Conservation (phyloP, 2,888 invertebrate species). For the Microplitis manilae region DNA sequence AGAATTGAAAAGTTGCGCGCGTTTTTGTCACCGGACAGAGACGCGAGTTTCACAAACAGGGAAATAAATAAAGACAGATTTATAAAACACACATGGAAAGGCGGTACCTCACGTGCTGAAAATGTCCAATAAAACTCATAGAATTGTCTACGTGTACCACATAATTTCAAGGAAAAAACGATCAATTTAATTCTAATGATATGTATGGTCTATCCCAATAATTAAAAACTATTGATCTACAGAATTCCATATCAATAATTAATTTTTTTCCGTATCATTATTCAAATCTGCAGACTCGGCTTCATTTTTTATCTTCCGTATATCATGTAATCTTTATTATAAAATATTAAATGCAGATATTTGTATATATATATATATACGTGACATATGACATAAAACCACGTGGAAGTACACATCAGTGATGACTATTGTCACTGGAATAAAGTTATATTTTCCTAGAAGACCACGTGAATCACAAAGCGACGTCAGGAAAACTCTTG, state of each 20-base stretch:
- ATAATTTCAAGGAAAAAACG: no score
- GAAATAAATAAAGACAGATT: conserved; percentile 11
- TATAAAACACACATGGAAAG: conserved; percentile 12
- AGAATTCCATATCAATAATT: no score
- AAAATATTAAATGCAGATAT: neutral
- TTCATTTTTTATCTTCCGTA: neutral
- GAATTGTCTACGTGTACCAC: neutral
- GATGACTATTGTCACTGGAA: neutral
- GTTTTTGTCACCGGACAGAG: neutral
- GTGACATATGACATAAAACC: neutral
- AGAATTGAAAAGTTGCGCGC: neutral
- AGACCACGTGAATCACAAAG: neutral
- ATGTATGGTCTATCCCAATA: no score
- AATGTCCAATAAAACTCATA: neutral
- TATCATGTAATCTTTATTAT: neutral
- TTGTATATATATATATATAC: no score
- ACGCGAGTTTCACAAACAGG: neutral
- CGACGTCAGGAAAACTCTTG: conserved; percentile 1
- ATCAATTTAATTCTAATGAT: no score
- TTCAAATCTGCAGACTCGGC: no score
- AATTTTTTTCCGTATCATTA: no score
- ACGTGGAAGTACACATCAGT: neutral
- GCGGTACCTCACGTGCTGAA: conserved; percentile 12
- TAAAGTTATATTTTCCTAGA: neutral
- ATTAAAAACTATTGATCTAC: no score